Conservation (phyloP, 1,140 invertebrate species). For the Chironomus tepperi region DNA sequence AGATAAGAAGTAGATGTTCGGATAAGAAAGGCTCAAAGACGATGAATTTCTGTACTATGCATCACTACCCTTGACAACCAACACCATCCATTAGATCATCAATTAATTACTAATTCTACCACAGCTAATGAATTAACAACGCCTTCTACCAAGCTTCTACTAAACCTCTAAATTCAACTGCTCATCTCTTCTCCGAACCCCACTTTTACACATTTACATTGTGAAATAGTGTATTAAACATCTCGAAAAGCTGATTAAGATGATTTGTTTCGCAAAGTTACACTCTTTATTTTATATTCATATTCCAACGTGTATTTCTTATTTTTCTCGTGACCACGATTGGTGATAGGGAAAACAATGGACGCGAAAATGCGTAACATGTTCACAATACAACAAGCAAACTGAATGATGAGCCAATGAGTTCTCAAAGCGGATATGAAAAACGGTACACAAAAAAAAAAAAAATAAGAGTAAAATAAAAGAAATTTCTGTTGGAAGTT, state of each 20-base stretch:
- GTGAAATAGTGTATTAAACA: neutral
- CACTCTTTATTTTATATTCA: neutral
- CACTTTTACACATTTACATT: neutral
- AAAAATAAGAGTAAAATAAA: neutral
- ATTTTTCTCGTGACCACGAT: slow-evolving; percentile 6
- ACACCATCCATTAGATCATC: no score
- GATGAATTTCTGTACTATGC: no score
- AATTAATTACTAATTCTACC: no score
- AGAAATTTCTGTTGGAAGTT: no score
- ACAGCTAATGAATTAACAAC: no score
- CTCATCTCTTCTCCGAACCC: no score
- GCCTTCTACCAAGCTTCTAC: no score
- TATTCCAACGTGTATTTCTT: neutral
- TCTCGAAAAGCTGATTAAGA: slow-evolving; percentile 7
- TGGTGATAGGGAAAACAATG: slow-evolving; percentile 16
- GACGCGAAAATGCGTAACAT: slow-evolving; percentile 19
- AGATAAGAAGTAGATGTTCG: no score
- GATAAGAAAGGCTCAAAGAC: no score
- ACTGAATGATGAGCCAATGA: slow-evolving; percentile 2
- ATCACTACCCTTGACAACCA: no score
- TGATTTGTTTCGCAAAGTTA: slow-evolving; percentile 10
- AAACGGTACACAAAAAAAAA: slow-evolving; percentile 17
- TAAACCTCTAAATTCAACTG: no score
- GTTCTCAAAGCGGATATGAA: slow-evolving; percentile 20
- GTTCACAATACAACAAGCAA: neutral